Conservation (phyloP, 1,140 invertebrate genomes). For the Radopholus similis region DNA sequence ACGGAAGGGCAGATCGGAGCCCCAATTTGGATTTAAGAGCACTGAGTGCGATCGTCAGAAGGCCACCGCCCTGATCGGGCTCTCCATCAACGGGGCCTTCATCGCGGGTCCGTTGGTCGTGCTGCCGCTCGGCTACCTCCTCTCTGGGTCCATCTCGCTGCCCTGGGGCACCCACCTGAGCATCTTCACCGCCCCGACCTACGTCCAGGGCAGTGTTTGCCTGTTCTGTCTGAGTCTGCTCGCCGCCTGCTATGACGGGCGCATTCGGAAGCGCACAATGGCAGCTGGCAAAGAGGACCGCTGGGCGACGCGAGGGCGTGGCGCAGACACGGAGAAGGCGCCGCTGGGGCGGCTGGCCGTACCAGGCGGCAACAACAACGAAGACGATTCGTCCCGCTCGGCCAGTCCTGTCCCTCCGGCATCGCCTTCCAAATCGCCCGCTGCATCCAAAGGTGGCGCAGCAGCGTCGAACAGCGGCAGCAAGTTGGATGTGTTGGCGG, state of each 20-base stretch:
- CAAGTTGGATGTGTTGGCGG: background rate
- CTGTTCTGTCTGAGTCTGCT: background rate
- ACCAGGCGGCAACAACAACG: background rate
- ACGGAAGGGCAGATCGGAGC: background rate
- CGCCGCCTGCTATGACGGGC: background rate
- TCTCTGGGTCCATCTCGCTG: background rate
- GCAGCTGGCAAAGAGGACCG: background rate
- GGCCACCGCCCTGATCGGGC: slow-evolving; percentile 8
- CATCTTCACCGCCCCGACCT: slow-evolving; percentile 6
- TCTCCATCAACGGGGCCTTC: slow-evolving; percentile 42
- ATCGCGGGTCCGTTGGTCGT: slow-evolving; percentile 30
- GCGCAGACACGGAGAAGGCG: background rate
- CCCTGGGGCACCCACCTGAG: slow-evolving; percentile 7
- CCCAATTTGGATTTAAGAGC: background rate
- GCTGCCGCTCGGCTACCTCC: background rate
- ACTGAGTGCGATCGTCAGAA: slow-evolving; percentile 14
- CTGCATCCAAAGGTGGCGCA: background rate
- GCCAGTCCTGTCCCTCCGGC: background rate
- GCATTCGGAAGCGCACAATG: too few species aligned
- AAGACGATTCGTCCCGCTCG: background rate
- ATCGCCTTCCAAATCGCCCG: background rate
- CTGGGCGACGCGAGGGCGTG: background rate
- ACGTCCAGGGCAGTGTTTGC: background rate
- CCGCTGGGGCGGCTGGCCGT: background rate
- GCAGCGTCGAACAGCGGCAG: too few species aligned